A percentile compares a stretch with the other conserved stretches of the same genome.
Evolutionary conservation across 2,888 invertebrate genomes (phyloP).

Genomic region (Antitype chi): DNA sequence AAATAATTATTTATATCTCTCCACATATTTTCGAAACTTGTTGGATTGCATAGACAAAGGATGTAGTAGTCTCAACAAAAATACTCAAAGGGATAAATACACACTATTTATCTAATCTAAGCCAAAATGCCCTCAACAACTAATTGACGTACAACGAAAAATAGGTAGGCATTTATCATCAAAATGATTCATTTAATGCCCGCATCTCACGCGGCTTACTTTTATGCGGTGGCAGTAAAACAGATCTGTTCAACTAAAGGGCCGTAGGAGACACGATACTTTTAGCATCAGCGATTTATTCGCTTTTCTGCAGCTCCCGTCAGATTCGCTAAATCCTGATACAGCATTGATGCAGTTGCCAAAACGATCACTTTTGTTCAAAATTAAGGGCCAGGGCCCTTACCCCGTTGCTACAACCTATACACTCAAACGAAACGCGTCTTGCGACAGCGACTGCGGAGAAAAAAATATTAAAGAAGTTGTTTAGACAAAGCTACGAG

Average conservation of each 20-base stretch:
- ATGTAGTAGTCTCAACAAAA: neutral
- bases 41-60: neutral
- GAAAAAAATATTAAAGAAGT: neutral
- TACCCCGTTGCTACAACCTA: neutral
- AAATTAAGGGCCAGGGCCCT: neutral
- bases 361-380: neutral
- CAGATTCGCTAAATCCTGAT: neutral
- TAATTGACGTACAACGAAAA: neutral
- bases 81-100: neutral
- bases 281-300: neutral
- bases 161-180: neutral
- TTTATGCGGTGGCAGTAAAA: constrained; percentile 23
- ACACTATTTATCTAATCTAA: no score
- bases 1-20: neutral
- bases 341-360: no score
- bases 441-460: neutral
- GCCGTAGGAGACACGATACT: neutral
- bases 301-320: neutral
- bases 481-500: neutral
- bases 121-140: no score
- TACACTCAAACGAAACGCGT: neutral
- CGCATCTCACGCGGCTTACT: constrained; percentile 15
- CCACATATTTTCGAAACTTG: neutral
- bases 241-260: constrained; percentile 1
- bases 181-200: constrained; percentile 13